Percentiles rank a stretch among this genome's conserved stretches.
phyloP scores from a whole-genome alignment of 2,113 vertebrate species.

The Octodon degus region DNA sequence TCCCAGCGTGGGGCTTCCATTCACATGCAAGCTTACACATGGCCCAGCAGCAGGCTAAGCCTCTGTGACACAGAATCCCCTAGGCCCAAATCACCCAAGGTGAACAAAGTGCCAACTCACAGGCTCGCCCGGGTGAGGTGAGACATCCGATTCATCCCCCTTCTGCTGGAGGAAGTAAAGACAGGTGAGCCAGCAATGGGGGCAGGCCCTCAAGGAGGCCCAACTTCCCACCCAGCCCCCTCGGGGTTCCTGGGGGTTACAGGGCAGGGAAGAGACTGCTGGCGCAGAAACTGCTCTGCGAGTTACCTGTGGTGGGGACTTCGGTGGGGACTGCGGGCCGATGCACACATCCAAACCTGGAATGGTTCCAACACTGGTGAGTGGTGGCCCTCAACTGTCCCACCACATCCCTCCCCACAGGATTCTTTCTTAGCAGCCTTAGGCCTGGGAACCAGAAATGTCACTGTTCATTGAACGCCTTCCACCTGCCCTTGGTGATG shows the following conservation, averaged over 20 bases:
- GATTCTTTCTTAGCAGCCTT: neutral
- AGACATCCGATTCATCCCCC: slow-evolving; percentile 60
- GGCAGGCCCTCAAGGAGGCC: neutral
- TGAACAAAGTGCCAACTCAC: slow-evolving; percentile 71
- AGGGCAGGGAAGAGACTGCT: neutral
- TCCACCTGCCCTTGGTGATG: neutral
- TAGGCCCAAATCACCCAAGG: neutral
- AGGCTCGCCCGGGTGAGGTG: slow-evolving; percentile 59
- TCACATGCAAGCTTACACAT: neutral
- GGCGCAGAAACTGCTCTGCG: neutral
- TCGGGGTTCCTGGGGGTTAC: neutral
- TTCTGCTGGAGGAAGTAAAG: slow-evolving; percentile 69
- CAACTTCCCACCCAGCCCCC: neutral
- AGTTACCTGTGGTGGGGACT: slow-evolving; percentile 89
- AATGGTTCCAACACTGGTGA: slow-evolving; percentile 72
- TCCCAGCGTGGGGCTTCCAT: neutral
- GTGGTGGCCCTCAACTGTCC: neutral
- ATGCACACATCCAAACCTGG: slow-evolving; percentile 84
- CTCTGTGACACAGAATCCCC: neutral
- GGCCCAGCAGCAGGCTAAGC: neutral
- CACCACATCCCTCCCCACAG: neutral
- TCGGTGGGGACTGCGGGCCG: slow-evolving; percentile 60
- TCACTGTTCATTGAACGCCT: neutral
- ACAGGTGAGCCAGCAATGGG: neutral
- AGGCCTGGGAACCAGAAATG: neutral